A percentile compares a stretch with the other conserved stretches of the same genome.
Conservation (phyloP, 2,113 vertebrate genomes). For the Pseudopipra pipra region DNA sequence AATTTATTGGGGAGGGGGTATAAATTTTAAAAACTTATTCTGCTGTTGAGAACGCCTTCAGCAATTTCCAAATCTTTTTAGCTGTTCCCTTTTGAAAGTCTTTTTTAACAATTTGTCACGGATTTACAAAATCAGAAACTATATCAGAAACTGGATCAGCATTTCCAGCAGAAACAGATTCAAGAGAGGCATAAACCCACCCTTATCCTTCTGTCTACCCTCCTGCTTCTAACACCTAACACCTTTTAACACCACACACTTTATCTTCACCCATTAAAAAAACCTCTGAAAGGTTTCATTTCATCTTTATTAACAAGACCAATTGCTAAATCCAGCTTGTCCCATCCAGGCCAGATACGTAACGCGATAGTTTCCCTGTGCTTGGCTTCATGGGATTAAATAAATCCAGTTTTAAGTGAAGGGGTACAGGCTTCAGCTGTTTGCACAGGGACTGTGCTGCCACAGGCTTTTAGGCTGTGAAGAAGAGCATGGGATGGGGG, state of each 20-base stretch:
- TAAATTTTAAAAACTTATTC: neutral
- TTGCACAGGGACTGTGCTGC: neutral
- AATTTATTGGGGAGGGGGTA: neutral
- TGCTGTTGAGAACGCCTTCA: neutral
- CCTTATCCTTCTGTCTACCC: neutral
- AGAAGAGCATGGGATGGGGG: neutral
- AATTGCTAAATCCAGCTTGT: constrained; percentile 38
- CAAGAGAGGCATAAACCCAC: neutral
- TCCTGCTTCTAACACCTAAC: neutral
- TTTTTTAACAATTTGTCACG: neutral
- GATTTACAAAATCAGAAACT: neutral
- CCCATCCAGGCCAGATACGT: neutral
- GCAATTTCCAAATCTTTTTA: neutral
- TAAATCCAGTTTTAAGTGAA: constrained; percentile 22
- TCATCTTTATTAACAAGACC: constrained; percentile 8
- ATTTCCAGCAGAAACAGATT: neutral
- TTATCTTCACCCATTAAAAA: neutral
- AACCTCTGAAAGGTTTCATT: neutral
- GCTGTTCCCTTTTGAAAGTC: neutral
- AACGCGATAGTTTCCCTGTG: neutral
- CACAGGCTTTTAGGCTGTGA: neutral
- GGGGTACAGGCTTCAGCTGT: constrained; percentile 36
- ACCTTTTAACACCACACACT: neutral
- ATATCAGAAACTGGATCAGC: neutral
- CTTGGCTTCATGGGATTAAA: neutral